These are phyloP conservation scores for Pseudochromis fuscus DNA, from an alignment of 2,797 vertebrate species.

Conservation along the genomic window DNA sequence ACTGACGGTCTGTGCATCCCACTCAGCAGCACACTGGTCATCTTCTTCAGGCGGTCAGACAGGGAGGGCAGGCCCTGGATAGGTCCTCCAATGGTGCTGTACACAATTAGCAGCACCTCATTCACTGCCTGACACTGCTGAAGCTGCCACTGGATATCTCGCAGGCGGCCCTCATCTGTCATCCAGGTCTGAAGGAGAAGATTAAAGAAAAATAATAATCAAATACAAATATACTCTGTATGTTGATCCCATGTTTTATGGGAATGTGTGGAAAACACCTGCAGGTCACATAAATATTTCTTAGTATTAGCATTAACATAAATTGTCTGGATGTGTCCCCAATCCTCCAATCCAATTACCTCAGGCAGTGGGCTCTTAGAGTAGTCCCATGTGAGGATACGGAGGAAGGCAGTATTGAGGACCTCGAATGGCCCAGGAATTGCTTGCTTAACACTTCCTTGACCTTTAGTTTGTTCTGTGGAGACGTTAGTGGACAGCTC, in stretches of 20 bases:
- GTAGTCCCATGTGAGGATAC: conserved; percentile 90
- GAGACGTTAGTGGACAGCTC: conserved; percentile 81
- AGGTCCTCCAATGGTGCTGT: conserved; percentile 87
- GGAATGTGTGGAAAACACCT: background rate
- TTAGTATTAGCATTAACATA: background rate
- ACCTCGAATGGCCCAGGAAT: conserved; percentile 88
- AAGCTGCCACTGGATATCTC: conserved; percentile 88
- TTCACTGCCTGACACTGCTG: conserved; percentile 88
- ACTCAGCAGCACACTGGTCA: conserved; percentile 90
- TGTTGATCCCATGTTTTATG: background rate
- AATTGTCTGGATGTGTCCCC: background rate
- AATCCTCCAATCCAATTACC: no score
- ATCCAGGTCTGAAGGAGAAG: conserved; percentile 87
- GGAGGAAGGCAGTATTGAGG: conserved; percentile 90
- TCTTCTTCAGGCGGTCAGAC: conserved; percentile 88
- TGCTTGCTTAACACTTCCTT: conserved; percentile 74
- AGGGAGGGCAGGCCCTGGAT: conserved; percentile 87
- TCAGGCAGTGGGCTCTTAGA: conserved; percentile 88
- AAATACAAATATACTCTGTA: background rate
- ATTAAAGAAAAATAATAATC: background rate
- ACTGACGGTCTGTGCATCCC: conserved; percentile 91
- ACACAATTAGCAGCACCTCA: conserved; percentile 90
- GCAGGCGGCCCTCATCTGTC: conserved; percentile 90
- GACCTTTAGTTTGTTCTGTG: conserved; percentile 71
- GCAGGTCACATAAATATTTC: background rate